Conservation (phyloP, 2,888 invertebrate genomes). For the Orthonevra nobilis region DNA sequence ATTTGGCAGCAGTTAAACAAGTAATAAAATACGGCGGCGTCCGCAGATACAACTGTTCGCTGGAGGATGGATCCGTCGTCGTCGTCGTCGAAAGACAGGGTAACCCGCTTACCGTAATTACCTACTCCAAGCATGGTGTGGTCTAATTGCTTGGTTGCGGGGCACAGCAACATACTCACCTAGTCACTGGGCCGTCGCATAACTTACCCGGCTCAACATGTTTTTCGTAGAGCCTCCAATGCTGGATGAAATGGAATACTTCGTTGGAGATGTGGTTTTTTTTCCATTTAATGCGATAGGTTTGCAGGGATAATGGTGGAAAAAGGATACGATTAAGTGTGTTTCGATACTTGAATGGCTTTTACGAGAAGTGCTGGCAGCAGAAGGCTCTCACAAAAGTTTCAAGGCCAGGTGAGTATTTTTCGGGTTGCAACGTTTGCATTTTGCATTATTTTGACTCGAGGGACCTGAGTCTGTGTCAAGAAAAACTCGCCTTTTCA, state of each 20-base stretch:
- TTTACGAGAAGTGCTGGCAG: no score
- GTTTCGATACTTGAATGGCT: no score
- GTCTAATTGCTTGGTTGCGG: slow-evolving; percentile 29
- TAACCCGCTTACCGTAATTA: slow-evolving; percentile 61
- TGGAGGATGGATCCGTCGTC: slow-evolving; percentile 36
- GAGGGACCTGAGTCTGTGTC: no score
- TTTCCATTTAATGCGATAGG: no score
- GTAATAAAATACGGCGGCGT: slow-evolving; percentile 57
- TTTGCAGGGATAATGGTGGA: no score
- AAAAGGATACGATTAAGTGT: no score
- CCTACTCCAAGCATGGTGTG: slow-evolving; percentile 32
- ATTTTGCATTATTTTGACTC: no score
- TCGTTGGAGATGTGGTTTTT: slow-evolving; percentile 38
- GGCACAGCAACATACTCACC: slow-evolving; percentile 50
- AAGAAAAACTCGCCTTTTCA: no score
- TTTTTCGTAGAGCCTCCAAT: slow-evolving; percentile 43
- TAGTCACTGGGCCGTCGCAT: slow-evolving; percentile 59
- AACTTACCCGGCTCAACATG: slow-evolving; percentile 55
- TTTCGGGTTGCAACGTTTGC: no score
- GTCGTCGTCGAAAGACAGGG: slow-evolving; percentile 37
- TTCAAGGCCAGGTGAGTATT: no score
- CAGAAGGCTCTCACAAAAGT: no score
- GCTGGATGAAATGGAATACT: slow-evolving; percentile 43
- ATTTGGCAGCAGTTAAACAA: slow-evolving; percentile 30
- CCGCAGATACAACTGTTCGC: slow-evolving; percentile 42